Conservation (phyloP, 2,888 invertebrate species). For the Phaonia tiefii region DNA sequence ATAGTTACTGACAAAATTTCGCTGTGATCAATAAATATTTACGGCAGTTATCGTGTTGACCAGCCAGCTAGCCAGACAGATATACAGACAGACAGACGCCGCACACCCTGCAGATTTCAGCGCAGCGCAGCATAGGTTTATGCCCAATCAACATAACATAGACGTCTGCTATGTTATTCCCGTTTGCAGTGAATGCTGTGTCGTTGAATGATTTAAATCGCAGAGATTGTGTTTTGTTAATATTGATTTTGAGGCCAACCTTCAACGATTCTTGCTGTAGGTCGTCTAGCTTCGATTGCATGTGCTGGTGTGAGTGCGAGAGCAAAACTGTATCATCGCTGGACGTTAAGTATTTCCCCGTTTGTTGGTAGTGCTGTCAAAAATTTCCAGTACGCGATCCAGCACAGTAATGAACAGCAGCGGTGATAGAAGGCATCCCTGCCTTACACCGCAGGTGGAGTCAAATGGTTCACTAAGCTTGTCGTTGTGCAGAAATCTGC, state of each 20-base stretch:
- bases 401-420: not conserved
- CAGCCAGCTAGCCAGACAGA: too few species aligned
- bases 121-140: too few species aligned
- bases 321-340: not conserved
- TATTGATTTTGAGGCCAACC: constrained; percentile 2
- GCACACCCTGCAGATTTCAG: too few species aligned
- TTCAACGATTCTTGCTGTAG: not conserved
- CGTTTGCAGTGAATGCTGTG: not conserved
- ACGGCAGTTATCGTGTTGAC: too few species aligned
- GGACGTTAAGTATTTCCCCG: not conserved
- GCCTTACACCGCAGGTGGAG: not conserved
- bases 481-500: not conserved
- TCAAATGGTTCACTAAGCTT: not conserved
- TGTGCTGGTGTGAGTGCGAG: too few species aligned
- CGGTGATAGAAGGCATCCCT: not conserved
- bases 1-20: too few species aligned
- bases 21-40: too few species aligned
- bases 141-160: too few species aligned
- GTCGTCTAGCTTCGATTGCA: not conserved
- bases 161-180: not conserved
- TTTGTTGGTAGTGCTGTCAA: constrained; percentile 6
- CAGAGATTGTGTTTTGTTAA: not conserved
- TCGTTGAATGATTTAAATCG: not conserved
- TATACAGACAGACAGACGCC: too few species aligned
- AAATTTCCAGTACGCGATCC: not conserved